Conservation (phyloP, 2,888 invertebrate genomes). For the Acanthococcus lagerstroemiae region DNA sequence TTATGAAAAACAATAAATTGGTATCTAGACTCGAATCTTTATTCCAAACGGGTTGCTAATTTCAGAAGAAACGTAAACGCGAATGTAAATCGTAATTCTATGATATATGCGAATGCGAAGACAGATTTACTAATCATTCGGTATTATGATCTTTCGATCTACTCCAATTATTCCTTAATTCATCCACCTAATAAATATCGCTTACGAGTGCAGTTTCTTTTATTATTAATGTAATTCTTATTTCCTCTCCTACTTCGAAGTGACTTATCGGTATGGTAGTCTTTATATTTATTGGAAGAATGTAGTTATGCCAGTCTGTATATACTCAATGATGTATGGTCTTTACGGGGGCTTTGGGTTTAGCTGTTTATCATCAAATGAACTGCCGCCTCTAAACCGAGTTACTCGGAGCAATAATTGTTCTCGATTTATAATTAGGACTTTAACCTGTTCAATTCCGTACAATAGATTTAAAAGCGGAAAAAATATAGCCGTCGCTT, state of each 20-base stretch:
- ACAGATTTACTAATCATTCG: neutral
- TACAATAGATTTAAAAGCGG: neutral
- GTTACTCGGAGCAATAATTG: conserved; percentile 4
- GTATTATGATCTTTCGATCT: neutral
- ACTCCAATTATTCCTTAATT: neutral
- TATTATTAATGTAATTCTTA: neutral
- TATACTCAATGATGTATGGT: neutral
- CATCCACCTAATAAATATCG: neutral
- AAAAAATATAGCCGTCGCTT: neutral
- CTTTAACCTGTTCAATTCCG: neutral
- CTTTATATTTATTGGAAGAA: too few species aligned
- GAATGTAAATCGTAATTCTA: too few species aligned
- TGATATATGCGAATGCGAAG: neutral
- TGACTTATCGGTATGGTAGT: too few species aligned
- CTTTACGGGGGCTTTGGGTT: neutral
- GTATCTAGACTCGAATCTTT: too few species aligned
- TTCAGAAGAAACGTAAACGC: neutral
- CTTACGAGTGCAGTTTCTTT: neutral
- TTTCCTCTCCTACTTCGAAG: neutral
- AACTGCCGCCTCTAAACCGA: neutral
- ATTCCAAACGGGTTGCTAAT: neutral
- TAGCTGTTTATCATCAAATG: neutral
- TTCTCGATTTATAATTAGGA: conserved; percentile 26
- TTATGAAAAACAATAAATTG: too few species aligned
- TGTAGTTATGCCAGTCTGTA: too few species aligned